Evolutionary conservation across 2,888 invertebrate species (phyloP).

Genomic region (Lepidocyrtinus sp.): DNA sequence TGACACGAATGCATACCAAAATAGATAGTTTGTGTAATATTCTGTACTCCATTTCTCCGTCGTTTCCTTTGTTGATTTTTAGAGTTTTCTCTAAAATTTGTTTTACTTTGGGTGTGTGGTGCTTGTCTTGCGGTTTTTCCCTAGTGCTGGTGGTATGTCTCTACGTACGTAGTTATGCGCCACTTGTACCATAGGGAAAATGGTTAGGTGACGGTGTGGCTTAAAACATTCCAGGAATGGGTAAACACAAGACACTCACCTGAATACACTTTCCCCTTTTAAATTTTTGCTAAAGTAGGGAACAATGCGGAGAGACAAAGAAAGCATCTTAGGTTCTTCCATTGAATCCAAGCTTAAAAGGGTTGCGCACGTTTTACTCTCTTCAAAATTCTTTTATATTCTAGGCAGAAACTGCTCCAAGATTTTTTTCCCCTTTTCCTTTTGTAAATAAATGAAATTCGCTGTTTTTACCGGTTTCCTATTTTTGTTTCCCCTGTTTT

Average conservation of each 20-base stretch:
- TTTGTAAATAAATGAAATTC: conserved; percentile 46
- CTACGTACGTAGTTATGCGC: background rate
- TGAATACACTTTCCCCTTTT: background rate
- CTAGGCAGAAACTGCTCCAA: background rate
- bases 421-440: conserved; percentile 3
- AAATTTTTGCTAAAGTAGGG: background rate
- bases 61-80: no score
- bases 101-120: background rate
- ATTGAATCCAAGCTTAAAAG: no score
- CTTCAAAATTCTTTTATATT: background rate
- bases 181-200: conserved; percentile 6
- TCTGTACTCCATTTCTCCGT: no score
- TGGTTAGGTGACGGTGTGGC: conserved; percentile 7
- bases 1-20: no score
- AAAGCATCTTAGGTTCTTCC: no score
- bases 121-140: conserved; percentile 13
- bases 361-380: no score
- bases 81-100: no score
- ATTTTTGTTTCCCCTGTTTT: conserved; percentile 6
- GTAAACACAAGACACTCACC: conserved; percentile 13
- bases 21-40: no score
- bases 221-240: conserved; percentile 8
- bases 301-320: background rate
- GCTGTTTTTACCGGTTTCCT: background rate
- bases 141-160: background rate